Percentiles rank a stretch among this genome's conserved stretches.
These are phyloP conservation scores for Mimas tiliae DNA, from an alignment of 2,888 invertebrate species.

Conservation along the genomic window DNA sequence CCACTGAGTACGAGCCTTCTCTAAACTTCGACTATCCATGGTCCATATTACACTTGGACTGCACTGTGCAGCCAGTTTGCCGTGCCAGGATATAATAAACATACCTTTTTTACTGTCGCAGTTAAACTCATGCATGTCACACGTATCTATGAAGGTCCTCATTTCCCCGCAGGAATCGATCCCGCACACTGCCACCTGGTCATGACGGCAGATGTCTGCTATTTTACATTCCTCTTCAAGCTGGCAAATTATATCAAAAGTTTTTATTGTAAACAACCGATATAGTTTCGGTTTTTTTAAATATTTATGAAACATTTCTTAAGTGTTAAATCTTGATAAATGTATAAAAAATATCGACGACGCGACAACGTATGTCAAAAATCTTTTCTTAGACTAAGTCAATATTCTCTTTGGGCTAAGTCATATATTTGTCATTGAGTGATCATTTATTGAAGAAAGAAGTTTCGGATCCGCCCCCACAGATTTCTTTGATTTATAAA, in stretches of 20 bases:
- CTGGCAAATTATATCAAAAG: conserved; percentile 21
- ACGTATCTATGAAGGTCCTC: conserved; percentile 75
- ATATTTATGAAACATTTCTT: conserved; percentile 22
- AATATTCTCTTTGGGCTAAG: background rate
- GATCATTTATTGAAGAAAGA: background rate
- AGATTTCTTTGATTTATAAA: too few relatives aligned
- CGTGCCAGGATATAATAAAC: too few relatives aligned
- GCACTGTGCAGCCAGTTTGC: too few relatives aligned
- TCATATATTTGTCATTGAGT: background rate
- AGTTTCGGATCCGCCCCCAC: background rate
- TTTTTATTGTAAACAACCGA: conserved; percentile 16
- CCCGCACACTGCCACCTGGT: conserved; percentile 75
- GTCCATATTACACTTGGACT: too few relatives aligned
- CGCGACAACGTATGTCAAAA: conserved; percentile 17
- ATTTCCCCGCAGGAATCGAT: conserved; percentile 77
- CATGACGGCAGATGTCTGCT: conserved; percentile 75
- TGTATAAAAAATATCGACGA: conserved; percentile 11
- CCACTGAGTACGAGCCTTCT: too few relatives aligned
- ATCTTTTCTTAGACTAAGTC: conserved; percentile 1
- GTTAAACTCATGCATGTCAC: conserved; percentile 78
- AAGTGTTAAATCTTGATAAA: too few relatives aligned
- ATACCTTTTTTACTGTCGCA: conserved; percentile 75
- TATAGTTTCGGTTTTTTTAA: conserved; percentile 20
- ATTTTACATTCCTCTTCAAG: conserved; percentile 70
- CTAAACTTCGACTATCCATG: too few relatives aligned